Conservation (phyloP, 2,113 vertebrate genomes). For the Nettapus auritus region DNA sequence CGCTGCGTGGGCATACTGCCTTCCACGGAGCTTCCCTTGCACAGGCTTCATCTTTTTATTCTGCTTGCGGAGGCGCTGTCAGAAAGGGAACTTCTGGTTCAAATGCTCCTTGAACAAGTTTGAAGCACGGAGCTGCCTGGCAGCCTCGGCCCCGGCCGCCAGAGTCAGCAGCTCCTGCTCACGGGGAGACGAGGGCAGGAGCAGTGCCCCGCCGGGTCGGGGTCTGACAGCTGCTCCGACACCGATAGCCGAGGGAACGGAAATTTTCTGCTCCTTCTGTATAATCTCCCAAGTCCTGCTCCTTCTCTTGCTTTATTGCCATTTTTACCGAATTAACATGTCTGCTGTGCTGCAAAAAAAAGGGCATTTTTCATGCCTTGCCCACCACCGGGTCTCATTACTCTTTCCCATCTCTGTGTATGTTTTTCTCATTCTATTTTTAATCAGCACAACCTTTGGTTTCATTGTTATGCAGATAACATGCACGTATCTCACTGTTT, state of each 20-base stretch:
- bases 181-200: fast-evolving
- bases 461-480: conserved; percentile 47
- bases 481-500: background rate
- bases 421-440: background rate
- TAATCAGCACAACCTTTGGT: background rate
- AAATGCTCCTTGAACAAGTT: background rate
- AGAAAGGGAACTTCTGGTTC: background rate
- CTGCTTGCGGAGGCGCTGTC: fast-evolving
- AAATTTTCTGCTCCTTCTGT: background rate
- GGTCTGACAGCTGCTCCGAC: background rate
- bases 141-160: fast-evolving
- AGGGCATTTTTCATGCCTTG: background rate
- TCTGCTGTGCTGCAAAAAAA: background rate
- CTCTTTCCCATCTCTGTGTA: fast-evolving
- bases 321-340: fast-evolving
- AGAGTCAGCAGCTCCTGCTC: fast-evolving
- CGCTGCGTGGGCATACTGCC: too few relatives aligned
- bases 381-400: fast-evolving
- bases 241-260: fast-evolving
- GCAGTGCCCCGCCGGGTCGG: fast-evolving
- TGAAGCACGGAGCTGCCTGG: fast-evolving
- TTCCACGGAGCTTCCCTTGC: background rate
- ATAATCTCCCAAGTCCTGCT: fast-evolving
- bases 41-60: fast-evolving
- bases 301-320: background rate